Conservation (phyloP, 2,797 vertebrate species). For the Chiroxiphia lanceolata region DNA sequence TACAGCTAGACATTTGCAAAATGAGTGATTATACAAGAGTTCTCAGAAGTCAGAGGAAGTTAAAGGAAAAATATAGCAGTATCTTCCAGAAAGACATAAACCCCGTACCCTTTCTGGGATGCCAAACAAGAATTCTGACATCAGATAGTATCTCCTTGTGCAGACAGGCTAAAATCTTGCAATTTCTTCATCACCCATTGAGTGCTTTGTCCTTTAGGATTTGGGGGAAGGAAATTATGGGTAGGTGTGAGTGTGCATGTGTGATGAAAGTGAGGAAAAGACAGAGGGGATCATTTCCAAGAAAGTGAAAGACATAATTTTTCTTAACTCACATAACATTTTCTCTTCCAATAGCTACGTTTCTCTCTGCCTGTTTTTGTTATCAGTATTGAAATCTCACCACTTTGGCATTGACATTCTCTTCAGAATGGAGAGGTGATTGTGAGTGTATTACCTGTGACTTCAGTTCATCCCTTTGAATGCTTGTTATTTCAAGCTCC, state of each 20-base stretch:
- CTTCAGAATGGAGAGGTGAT: neutral
- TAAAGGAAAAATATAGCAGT: neutral
- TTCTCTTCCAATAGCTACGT: neutral
- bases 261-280: neutral
- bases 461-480: neutral
- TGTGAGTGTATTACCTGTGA: neutral
- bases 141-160: neutral
- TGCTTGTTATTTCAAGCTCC: neutral
- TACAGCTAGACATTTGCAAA: neutral
- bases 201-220: neutral
- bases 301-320: neutral
- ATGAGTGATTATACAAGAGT: neutral
- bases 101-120: neutral
- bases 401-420: neutral
- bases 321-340: neutral
- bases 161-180: neutral
- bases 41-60: neutral
- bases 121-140: neutral
- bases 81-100: slow-evolving; percentile 19
- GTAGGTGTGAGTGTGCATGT: accelerated
- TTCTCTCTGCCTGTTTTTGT: neutral
- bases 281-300: neutral
- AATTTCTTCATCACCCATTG: neutral
- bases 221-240: neutral
- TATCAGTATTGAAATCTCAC: neutral